Evolutionary conservation across 2,797 vertebrate species (phyloP), one percentile per base, ranked within the genome.

Genomic region (Pogoniulus pusillus): DNA sequence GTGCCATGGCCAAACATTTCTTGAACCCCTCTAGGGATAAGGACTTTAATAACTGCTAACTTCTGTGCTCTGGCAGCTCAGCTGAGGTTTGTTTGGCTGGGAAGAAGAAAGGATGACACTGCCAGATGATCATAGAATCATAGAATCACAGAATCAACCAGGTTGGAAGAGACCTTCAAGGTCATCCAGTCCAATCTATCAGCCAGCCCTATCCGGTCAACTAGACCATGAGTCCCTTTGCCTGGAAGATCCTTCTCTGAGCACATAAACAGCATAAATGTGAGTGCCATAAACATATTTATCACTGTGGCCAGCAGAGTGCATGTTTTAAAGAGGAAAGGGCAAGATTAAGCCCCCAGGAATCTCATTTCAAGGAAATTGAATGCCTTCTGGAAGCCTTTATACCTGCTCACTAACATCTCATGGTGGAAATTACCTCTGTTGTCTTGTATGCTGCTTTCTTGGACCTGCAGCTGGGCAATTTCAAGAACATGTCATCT

Each of bases 281-380:
- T 53, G 43, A 65, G 23, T 30, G 32, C 47, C 69, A 84, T 68
- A 85, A 70, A 80, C 87, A 83, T 62, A 60, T 85, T 77, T 77
- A 93, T 83, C 94, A 83, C 76, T 41, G 64, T 39, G 73, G 69
- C 24, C 39, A 41, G 87, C 90, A 89, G 55, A 71, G 70, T 63
- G 37, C 37, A 69, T 57, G 62, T 39, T 62, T 94, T 88, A 80
- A 94, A 81, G 47, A 91, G 78, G 16, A 75, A 71, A 59, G 63
- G 89, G 92, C 75, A 93, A 59, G 55, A 69, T 12, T 62, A 87
- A 64, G 49, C 58, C 45, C 75, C 93, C 16, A 76, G 82, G 81
- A 84, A 72, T 85, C 87, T 65, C 71, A 82, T 96, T 93, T 91
- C 32, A 65, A 80, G 82, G 72, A 72, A 76, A 75, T 20, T 1